Evolutionary conservation across 2,888 invertebrate genomes (phyloP).

Genomic region (Nemurella pictetii): DNA sequence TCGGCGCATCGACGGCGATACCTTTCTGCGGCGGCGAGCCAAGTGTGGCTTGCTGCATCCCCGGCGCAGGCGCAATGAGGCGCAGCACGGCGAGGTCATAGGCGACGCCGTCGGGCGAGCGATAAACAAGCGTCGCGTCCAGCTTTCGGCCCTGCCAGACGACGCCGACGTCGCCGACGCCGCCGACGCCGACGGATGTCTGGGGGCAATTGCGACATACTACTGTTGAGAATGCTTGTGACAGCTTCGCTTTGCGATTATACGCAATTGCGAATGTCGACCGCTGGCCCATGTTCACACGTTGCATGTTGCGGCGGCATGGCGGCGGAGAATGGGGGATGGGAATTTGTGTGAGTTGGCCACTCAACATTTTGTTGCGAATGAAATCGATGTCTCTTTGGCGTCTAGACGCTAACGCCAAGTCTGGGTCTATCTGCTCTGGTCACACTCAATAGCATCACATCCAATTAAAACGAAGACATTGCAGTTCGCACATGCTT

Average conservation of each 20-base stretch:
- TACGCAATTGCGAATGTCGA: background rate
- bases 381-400: background rate
- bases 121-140: slow-evolving; percentile 49
- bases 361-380: background rate
- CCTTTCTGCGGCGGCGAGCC: slow-evolving; percentile 45
- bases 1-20: too few species aligned
- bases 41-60: slow-evolving; percentile 45
- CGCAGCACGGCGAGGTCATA: slow-evolving; percentile 51
- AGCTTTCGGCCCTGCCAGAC: slow-evolving; percentile 42
- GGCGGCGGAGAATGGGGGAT: background rate
- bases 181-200: background rate
- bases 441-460: too few species aligned
- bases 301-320: background rate
- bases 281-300: background rate
- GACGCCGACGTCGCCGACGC: slow-evolving; percentile 33
- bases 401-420: too few species aligned
- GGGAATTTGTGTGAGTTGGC: background rate
- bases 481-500: too few species aligned
- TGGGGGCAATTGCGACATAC: background rate
- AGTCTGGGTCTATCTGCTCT: too few species aligned
- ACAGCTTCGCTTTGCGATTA: background rate
- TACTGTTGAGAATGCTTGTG: background rate
- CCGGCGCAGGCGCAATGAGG: slow-evolving; percentile 41
- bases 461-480: too few species aligned
- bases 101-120: slow-evolving; percentile 48